Percentiles rank a stretch among this genome's conserved stretches.
Evolutionary conservation across 92 coral and sea anemone genomes (phyloP).

Genomic region (Scolanthus callimorphus): DNA sequence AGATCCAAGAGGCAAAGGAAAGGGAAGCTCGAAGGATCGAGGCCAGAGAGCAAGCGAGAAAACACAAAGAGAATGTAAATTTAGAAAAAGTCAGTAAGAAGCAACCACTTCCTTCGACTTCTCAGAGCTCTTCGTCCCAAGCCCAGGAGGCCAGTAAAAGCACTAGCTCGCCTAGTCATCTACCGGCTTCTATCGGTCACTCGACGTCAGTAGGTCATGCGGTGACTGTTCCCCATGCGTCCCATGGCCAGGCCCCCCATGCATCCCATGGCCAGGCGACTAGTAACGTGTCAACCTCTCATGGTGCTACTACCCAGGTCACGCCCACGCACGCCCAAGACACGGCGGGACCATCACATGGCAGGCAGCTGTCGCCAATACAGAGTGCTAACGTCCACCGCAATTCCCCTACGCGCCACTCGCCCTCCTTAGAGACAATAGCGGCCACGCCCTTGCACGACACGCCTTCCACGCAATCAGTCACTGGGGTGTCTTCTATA

Average conservation of each 20-base stretch:
- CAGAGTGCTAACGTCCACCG: conserved; percentile 58
- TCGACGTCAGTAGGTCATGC: not conserved
- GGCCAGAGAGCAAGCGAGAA: conserved; percentile 62
- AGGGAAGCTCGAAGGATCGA: conserved; percentile 66
- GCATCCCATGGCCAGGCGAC: conserved; percentile 53
- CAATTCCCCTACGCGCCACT: conserved; percentile 52
- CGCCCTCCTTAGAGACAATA: conserved; percentile 39
- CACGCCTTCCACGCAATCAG: conserved; percentile 24
- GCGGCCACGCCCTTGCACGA: conserved; percentile 31
- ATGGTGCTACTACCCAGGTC: conserved; percentile 11
- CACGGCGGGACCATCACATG: conserved; percentile 58
- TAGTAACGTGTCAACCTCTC: conserved; percentile 46
- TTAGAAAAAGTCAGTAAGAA: conserved; percentile 67
- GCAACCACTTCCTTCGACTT: conserved; percentile 62
- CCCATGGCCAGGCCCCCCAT: conserved; percentile 42
- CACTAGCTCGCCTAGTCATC: conserved; percentile 34
- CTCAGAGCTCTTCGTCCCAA: conserved; percentile 57
- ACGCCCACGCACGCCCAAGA: conserved; percentile 53
- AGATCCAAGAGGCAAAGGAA: conserved; percentile 70
- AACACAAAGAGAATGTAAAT: conserved; percentile 61
- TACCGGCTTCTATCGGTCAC: conserved; percentile 17
- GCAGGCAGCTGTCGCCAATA: conserved; percentile 80
- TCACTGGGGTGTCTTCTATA: conserved; percentile 47
- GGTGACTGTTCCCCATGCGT: conserved; percentile 31
- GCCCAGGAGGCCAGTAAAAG: conserved; percentile 39